phyloP scores from a whole-genome alignment of 1,140 invertebrate species.

The Phthorimaea operculella region DNA sequence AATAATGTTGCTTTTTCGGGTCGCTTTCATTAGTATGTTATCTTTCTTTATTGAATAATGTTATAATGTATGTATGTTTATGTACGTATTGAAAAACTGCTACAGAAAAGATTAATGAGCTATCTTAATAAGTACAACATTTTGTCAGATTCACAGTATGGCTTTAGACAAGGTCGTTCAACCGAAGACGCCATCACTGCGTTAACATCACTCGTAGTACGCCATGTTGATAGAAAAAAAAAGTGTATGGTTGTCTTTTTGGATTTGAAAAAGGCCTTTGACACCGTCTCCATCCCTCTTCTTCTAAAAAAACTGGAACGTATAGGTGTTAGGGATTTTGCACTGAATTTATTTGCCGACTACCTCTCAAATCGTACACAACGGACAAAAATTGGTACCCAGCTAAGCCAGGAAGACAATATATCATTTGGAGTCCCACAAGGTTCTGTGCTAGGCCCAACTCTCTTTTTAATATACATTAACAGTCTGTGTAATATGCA shows the following conservation, averaged over 20 bases:
- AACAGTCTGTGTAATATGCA: conserved; percentile 11
- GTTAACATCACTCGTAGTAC: background rate
- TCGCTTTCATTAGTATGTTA: too few species aligned
- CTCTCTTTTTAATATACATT: conserved; percentile 18
- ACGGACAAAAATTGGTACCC: background rate
- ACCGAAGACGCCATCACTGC: conserved; percentile 6
- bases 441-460: conserved; percentile 15
- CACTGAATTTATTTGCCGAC: background rate
- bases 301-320: conserved; percentile 6
- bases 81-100: too few species aligned
- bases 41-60: too few species aligned
- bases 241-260: conserved; percentile 19
- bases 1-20: too few species aligned
- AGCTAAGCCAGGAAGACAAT: background rate
- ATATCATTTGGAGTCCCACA: conserved; percentile 10
- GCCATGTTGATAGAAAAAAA: conserved; percentile 9
- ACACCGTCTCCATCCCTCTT: conserved; percentile 18
- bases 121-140: conserved; percentile 4
- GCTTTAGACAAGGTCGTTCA: conserved; percentile 6
- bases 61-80: too few species aligned
- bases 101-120: too few species aligned
- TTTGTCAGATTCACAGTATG: conserved; percentile 7
- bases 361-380: background rate
- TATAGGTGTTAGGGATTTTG: conserved; percentile 4
- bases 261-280: conserved; percentile 26